Percentiles rank a stretch among this genome's conserved stretches.
phyloP scores from a whole-genome alignment of 2,888 invertebrate genomes.

The Sthenelais limicola region DNA sequence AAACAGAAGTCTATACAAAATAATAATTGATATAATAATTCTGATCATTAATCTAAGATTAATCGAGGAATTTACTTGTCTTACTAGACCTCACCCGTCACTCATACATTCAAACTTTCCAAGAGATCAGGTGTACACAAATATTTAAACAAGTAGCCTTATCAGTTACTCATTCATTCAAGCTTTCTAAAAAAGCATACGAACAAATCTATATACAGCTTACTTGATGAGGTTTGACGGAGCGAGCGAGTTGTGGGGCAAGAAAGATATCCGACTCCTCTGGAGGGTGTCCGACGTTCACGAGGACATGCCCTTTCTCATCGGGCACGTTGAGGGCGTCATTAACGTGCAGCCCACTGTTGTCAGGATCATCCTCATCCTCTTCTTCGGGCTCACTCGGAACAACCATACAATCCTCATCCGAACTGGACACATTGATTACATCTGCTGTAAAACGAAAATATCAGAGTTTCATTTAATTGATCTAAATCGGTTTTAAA shows the following conservation, averaged over 20 bases:
- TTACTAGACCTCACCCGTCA: no score
- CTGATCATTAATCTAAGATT: no score
- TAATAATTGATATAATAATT: no score
- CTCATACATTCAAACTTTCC: no score
- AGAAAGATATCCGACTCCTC: slow-evolving; percentile 92
- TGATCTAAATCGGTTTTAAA: no score
- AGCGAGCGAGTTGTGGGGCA: slow-evolving; percentile 88
- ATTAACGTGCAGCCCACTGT: slow-evolving; percentile 91
- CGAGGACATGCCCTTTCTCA: slow-evolving; percentile 90
- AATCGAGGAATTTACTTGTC: no score
- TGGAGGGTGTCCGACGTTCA: slow-evolving; percentile 93
- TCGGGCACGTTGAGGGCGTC: slow-evolving; percentile 93
- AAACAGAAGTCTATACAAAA: no score
- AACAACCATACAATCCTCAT: slow-evolving; percentile 87
- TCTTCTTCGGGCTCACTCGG: slow-evolving; percentile 84
- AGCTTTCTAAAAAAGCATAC: no score
- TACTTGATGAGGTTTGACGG: slow-evolving; percentile 96
- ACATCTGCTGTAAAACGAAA: slow-evolving; percentile 49
- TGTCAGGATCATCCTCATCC: slow-evolving; percentile 88
- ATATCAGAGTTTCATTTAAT: not conserved
- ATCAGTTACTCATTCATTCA: no score
- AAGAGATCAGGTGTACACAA: no score
- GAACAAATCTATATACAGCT: no score
- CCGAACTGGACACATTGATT: slow-evolving; percentile 67
- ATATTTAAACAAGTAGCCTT: no score